Evolutionary conservation across 2,797 vertebrate genomes (phyloP).

Genomic region (Morelia viridis): DNA sequence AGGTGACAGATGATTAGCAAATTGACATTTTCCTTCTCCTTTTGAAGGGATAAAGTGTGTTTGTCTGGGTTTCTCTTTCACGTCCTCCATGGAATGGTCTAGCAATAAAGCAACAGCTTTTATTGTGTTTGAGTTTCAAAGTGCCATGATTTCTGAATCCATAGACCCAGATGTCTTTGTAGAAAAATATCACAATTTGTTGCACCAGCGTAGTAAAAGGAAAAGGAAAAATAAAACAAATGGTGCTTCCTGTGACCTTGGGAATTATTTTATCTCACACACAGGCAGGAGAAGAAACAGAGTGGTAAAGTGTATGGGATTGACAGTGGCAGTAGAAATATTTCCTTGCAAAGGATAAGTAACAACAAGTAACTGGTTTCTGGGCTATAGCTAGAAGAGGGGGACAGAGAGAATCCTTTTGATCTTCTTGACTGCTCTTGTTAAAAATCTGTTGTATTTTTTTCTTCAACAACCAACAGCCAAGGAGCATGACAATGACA

Average conservation of each 20-base stretch:
- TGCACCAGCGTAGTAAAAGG: slow-evolving; percentile 31
- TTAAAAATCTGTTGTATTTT: neutral
- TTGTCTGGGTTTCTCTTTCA: slow-evolving; percentile 51
- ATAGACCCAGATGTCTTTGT: slow-evolving; percentile 10
- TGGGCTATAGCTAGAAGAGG: neutral
- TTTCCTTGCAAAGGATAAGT: slow-evolving; percentile 32
- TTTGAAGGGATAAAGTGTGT: slow-evolving; percentile 48
- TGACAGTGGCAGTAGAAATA: neutral
- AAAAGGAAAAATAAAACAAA: slow-evolving; percentile 17
- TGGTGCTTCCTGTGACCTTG: neutral
- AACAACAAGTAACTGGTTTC: slow-evolving; percentile 21
- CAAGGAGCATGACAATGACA: neutral
- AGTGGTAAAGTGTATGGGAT: slow-evolving; percentile 22
- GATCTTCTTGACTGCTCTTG: neutral
- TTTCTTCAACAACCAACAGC: neutral
- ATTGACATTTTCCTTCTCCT: slow-evolving; percentile 33
- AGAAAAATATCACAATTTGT: slow-evolving; percentile 8
- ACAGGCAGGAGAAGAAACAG: slow-evolving; percentile 13
- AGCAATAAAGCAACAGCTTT: slow-evolving; percentile 44
- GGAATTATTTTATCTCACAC: slow-evolving; percentile 44
- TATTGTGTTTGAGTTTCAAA: slow-evolving; percentile 63
- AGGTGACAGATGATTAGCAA: slow-evolving; percentile 55
- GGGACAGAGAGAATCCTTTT: neutral
- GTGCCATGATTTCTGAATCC: slow-evolving; percentile 28
- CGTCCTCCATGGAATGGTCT: slow-evolving; percentile 45